Evolutionary conservation across 2,888 invertebrate genomes (phyloP).

Genomic region (Troides aeacus): DNA sequence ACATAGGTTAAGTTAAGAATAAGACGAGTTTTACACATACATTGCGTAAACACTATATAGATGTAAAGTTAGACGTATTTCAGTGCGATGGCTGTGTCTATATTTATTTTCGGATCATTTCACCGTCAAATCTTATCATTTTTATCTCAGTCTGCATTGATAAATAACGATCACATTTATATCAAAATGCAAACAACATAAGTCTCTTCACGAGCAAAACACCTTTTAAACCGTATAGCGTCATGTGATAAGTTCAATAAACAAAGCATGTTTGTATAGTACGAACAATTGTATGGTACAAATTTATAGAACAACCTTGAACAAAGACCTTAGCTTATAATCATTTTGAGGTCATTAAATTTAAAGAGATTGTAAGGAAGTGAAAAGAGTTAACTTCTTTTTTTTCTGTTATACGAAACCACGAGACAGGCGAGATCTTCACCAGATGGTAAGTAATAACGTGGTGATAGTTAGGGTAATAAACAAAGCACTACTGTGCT

Average conservation of each 20-base stretch:
- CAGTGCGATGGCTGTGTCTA: background rate
- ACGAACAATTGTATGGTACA: background rate
- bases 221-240: conserved; percentile 13
- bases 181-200: conserved; percentile 26
- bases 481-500: too few species aligned
- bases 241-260: conserved; percentile 25
- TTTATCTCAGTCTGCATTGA: conserved; percentile 20
- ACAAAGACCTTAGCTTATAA: too few species aligned
- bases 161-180: conserved; percentile 22
- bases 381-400: too few species aligned
- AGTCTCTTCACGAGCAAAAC: conserved; percentile 12
- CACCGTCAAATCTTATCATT: conserved; percentile 26
- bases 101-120: conserved; percentile 8
- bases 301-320: background rate
- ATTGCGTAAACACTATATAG: background rate
- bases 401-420: too few species aligned
- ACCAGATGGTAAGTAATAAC: too few species aligned
- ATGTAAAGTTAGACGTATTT: background rate
- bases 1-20: too few species aligned
- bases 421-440: too few species aligned
- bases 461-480: too few species aligned
- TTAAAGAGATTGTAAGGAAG: too few species aligned
- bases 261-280: background rate
- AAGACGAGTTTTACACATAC: background rate
- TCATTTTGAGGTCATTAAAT: too few species aligned